Conservation (phyloP, 2,113 vertebrate genomes). For the Hydrochoerus hydrochaeris region DNA sequence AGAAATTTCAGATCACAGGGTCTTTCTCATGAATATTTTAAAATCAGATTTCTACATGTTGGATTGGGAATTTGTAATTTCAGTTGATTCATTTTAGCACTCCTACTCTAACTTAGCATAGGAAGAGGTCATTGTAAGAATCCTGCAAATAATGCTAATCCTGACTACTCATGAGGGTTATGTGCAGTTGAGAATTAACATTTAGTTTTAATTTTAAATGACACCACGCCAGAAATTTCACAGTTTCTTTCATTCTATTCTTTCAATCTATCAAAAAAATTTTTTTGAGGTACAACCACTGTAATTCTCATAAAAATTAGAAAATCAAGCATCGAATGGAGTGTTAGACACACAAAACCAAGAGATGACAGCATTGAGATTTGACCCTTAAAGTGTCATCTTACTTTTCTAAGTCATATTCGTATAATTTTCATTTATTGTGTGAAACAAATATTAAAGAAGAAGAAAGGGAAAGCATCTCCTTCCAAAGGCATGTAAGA, state of each 20-base stretch:
- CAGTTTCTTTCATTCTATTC: neutral
- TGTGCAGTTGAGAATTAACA: neutral
- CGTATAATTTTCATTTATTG: neutral
- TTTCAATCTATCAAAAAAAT: neutral
- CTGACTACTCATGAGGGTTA: neutral
- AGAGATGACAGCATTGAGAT: neutral
- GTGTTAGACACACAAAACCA: neutral
- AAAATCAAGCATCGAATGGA: neutral
- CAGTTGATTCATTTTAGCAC: neutral
- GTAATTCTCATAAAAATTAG: neutral
- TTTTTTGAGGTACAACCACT: neutral
- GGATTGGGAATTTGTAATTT: neutral
- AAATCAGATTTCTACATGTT: neutral
- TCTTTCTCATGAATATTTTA: neutral
- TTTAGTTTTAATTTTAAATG: neutral
- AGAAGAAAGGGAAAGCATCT: neutral
- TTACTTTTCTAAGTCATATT: neutral
- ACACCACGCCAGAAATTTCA: neutral
- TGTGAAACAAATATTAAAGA: neutral
- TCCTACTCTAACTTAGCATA: neutral
- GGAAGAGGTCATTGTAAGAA: neutral
- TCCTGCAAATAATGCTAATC: neutral
- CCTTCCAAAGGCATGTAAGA: neutral
- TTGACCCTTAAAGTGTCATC: neutral
- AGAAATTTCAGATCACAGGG: neutral